Conservation (phyloP, 2,888 invertebrate species). For the Sinohyriopsis cumingii region DNA sequence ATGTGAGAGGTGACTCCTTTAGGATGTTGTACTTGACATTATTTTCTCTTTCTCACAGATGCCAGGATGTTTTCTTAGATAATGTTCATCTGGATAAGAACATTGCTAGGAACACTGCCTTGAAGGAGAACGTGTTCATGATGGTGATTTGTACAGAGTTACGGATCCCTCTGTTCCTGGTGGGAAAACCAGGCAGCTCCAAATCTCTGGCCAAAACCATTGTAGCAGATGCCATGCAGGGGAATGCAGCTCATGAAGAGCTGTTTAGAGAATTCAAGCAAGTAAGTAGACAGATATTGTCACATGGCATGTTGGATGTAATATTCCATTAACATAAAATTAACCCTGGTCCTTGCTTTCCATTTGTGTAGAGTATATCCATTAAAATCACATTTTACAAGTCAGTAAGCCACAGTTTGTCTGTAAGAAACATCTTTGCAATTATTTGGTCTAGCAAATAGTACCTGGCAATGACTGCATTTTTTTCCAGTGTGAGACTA, state of each 20-base stretch:
- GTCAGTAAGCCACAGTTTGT: too few species aligned
- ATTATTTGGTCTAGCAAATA: too few species aligned
- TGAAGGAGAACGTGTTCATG: constrained; percentile 70
- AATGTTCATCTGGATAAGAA: constrained; percentile 46
- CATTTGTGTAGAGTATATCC: too few species aligned
- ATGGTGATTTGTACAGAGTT: constrained; percentile 70
- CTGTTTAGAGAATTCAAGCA: constrained; percentile 63
- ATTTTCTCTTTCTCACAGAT: constrained; percentile 30
- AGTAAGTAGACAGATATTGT: constrained; percentile 29
- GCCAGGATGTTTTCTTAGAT: constrained; percentile 60
- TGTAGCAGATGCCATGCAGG: constrained; percentile 68
- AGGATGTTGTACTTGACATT: too few species aligned
- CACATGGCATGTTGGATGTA: too few species aligned
- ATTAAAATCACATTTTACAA: too few species aligned
- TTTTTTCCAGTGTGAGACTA: too few species aligned
- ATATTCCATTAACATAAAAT: too few species aligned
- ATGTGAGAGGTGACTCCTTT: too few species aligned
- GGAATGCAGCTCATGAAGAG: constrained; percentile 53
- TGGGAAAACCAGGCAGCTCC: constrained; percentile 70
- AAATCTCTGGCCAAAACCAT: constrained; percentile 70
- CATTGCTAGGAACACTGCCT: constrained; percentile 32
- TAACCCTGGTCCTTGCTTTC: too few species aligned
- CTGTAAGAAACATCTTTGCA: too few species aligned
- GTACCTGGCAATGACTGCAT: too few species aligned
- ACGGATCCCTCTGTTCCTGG: constrained; percentile 68